Base-by-base conservation (phyloP, 1,140 invertebrate genomes). In the Propsilocerus akamusi region DNA sequence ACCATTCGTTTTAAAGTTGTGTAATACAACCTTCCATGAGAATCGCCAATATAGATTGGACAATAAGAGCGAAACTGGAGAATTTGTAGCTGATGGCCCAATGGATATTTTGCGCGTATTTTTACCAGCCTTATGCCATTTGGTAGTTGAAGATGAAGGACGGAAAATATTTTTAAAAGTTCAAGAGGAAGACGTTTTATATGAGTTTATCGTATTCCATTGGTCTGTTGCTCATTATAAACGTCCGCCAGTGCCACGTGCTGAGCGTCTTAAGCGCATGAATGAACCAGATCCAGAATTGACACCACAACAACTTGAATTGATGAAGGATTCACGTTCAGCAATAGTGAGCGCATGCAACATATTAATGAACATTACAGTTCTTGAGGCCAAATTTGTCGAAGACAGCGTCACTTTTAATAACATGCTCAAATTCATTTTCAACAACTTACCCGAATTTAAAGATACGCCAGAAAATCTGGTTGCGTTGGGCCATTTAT, bases 281-380 rank as follows among this genome's bases (percentile, higher is more conserved):
- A 80, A 76, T 54, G 77, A 83, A 58, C 81, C 81, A 2, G 77
- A 79, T 58, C 80, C 79, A 46, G 79, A 84, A 55, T 59, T 85
- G 30, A 80, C 82, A 30, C 74, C 78, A 2, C 71, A 80, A 57
- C 62, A 83, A 46, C 61, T 84, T 48, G 83, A 84, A 56, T 80
- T 86, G 54, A 86, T 87, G 78, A 81, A 81, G 57, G 81, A 86
- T 59, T 86, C 84, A 0, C 74, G 84, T 49, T 70, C 75, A 6
- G 85, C 86, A 0, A 83, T 94, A 70, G 79, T 87, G 20, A 86
- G 86, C 49, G 75, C 89, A 2, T 92, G 88, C 64, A 92, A 92
- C 57, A 80, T 92, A 41, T 79, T 95, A 34, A 89, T 95, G 83
- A 95, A 95, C 58, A 74, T 94, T 0, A 84, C 85, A 11, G 89